These are phyloP conservation scores for Pituophis catenifer DNA, from an alignment of 2,113 vertebrate genomes.

Conservation along the genomic window DNA sequence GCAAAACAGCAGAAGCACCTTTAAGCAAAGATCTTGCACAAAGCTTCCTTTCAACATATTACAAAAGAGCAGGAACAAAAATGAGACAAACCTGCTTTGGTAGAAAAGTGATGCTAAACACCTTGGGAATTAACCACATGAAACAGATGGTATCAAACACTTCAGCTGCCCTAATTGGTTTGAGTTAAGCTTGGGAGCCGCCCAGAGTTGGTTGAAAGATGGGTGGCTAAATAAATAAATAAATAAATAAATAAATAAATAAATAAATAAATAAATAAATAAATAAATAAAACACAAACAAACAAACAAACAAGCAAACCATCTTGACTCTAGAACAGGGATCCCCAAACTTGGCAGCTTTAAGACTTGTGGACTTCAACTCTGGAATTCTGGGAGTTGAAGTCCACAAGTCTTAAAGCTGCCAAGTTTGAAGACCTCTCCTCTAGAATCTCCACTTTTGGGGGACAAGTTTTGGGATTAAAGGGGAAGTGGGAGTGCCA, in stretches of 20 bases:
- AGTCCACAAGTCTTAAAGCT: too few species aligned
- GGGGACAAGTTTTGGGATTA: background rate
- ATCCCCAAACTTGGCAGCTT: too few species aligned
- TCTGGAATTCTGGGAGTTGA: too few species aligned
- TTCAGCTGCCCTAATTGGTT: background rate
- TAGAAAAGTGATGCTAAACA: background rate
- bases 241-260: background rate
- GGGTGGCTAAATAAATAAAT: background rate
- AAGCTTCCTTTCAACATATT: background rate
- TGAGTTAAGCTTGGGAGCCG: background rate
- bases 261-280: background rate
- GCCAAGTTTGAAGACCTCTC: too few species aligned
- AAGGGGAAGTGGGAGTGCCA: background rate
- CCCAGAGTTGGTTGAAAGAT: background rate
- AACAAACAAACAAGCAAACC: background rate
- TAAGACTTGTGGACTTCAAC: too few species aligned
- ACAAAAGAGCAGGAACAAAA: background rate
- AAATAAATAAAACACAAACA: too few species aligned
- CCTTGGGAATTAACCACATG: background rate
- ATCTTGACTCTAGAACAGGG: background rate
- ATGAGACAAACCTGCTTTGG: background rate
- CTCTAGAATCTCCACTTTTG: background rate
- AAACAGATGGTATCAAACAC: background rate
- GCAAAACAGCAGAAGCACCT: background rate
- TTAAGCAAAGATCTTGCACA: background rate